phyloP scores from a whole-genome alignment of 2,888 invertebrate genomes.

The Salticus scenicus region DNA sequence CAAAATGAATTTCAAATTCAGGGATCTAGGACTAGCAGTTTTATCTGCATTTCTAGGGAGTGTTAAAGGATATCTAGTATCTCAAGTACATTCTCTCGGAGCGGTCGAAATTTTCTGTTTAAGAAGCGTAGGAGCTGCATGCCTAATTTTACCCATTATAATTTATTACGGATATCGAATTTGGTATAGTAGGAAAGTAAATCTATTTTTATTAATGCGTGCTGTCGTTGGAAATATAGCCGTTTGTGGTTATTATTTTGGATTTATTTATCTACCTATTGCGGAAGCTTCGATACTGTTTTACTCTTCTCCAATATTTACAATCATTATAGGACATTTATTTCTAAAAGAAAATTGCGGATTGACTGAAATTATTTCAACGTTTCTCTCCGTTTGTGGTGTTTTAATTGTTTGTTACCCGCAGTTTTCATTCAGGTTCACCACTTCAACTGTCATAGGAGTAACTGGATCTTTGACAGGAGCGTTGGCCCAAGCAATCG shows the following conservation, averaged over 20 bases:
- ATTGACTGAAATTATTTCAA: background rate
- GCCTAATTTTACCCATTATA: slow-evolving; percentile 39
- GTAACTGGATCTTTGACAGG: slow-evolving; percentile 45
- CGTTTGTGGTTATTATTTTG: slow-evolving; percentile 56
- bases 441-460: slow-evolving; percentile 9
- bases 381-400: slow-evolving; percentile 21
- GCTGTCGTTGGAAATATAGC: slow-evolving; percentile 59
- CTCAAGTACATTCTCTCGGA: slow-evolving; percentile 41
- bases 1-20: slow-evolving; percentile 23
- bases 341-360: slow-evolving; percentile 62
- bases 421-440: background rate
- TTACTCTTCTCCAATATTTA: slow-evolving; percentile 55
- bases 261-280: slow-evolving; percentile 53
- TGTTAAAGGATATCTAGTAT: slow-evolving; percentile 56
- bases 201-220: slow-evolving; percentile 31
- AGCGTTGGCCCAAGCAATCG: slow-evolving; percentile 53
- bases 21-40: slow-evolving; percentile 45
- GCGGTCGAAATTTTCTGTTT: slow-evolving; percentile 61
- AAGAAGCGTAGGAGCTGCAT: slow-evolving; percentile 41
- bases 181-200: slow-evolving; percentile 22
- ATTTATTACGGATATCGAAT: slow-evolving; percentile 23
- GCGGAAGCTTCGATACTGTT: slow-evolving; percentile 60
- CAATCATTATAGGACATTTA: slow-evolving; percentile 43
- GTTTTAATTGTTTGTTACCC: slow-evolving; percentile 40
- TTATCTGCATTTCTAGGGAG: slow-evolving; percentile 58